A percentile compares a stretch with the other conserved stretches of the same genome.
These are phyloP conservation scores for Euplexia lucipara DNA, from an alignment of 2,888 invertebrate species.

Conservation along the genomic window DNA sequence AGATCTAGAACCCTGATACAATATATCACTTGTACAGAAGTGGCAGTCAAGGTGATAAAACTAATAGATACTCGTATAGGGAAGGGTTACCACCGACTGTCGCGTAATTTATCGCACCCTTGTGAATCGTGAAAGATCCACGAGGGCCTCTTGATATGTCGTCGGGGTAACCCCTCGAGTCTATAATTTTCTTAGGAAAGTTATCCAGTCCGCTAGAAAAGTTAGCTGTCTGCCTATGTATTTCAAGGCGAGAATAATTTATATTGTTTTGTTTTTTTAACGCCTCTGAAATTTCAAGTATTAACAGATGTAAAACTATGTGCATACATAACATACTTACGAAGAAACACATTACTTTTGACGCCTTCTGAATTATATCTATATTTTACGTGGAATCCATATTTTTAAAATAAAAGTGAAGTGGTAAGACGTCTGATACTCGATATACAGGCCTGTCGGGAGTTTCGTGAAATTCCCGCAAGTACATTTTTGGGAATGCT, in stretches of 20 bases:
- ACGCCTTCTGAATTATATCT: slow-evolving; percentile 50
- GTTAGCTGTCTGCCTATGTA: slow-evolving; percentile 55
- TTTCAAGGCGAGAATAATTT: slow-evolving; percentile 58
- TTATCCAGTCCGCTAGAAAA: slow-evolving; percentile 69
- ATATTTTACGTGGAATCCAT: slow-evolving; percentile 68
- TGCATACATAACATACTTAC: slow-evolving; percentile 49
- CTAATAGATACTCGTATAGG: slow-evolving; percentile 69
- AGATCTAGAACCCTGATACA: slow-evolving; percentile 29
- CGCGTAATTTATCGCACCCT: slow-evolving; percentile 82
- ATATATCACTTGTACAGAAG: slow-evolving; percentile 53
- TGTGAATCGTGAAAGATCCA: slow-evolving; percentile 77
- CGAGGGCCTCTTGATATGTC: slow-evolving; percentile 83
- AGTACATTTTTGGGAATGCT: slow-evolving; percentile 75
- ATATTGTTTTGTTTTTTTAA: slow-evolving; percentile 58
- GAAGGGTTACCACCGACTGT: slow-evolving; percentile 81
- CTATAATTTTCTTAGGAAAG: slow-evolving; percentile 80
- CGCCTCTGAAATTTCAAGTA: slow-evolving; percentile 37
- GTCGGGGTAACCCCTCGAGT: slow-evolving; percentile 81
- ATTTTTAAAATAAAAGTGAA: slow-evolving; percentile 73
- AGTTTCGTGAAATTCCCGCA: slow-evolving; percentile 72
- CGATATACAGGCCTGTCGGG: slow-evolving; percentile 76
- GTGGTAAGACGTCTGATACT: slow-evolving; percentile 77
- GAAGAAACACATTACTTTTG: slow-evolving; percentile 31
- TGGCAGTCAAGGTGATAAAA: slow-evolving; percentile 73
- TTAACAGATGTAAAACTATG: slow-evolving; percentile 51